These are phyloP conservation scores for Noctuana brunneofusca DNA, from an alignment of 2,888 invertebrate species.

Conservation along the genomic window DNA sequence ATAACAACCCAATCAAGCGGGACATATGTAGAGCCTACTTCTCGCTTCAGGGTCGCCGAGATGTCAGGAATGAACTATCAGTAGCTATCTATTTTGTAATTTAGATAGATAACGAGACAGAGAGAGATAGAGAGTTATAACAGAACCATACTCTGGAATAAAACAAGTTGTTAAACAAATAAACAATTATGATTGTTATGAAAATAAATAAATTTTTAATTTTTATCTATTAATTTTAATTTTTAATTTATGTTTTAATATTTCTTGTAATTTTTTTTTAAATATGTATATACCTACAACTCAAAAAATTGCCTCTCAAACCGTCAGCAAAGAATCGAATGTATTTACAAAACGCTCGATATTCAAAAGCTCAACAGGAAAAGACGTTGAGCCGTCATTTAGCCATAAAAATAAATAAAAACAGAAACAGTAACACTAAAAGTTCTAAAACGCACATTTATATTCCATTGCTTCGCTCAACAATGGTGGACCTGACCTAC, in stretches of 20 bases:
- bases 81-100: constrained; percentile 24
- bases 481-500: constrained; percentile 29
- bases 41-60: constrained; percentile 43
- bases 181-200: no score
- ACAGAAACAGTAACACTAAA: constrained; percentile 9
- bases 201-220: no score
- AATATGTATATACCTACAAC: no score
- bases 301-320: no score
- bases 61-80: constrained; percentile 43
- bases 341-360: not conserved
- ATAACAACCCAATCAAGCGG: constrained; percentile 50
- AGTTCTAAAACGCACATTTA: constrained; percentile 12
- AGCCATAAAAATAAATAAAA: constrained; percentile 14
- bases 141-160: no score
- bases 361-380: constrained; percentile 1
- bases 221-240: no score
- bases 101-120: no score
- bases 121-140: no score
- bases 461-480: constrained; percentile 17
- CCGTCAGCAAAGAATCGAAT: not conserved
- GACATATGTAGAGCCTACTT: constrained; percentile 43
- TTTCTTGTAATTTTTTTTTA: no score
- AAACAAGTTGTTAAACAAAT: no score
- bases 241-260: no score
- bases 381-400: constrained; percentile 22